These are phyloP conservation scores for Leptura quadrifasciata DNA, from an alignment of 2,888 invertebrate genomes.

Conservation along the genomic window DNA sequence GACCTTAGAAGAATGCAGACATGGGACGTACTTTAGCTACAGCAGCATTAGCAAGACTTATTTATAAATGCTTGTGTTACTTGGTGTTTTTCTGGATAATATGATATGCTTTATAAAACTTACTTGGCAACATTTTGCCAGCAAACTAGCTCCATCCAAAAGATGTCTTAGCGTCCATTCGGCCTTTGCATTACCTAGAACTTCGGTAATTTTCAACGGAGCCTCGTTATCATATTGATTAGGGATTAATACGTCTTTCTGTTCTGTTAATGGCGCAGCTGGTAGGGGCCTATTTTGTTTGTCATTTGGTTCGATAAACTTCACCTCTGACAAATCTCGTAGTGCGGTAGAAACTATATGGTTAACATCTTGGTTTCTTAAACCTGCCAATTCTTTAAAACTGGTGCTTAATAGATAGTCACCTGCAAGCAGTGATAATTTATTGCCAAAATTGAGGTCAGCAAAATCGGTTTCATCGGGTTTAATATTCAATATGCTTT, in stretches of 20 bases:
- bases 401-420: slow-evolving; percentile 95
- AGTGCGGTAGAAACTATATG: slow-evolving; percentile 91
- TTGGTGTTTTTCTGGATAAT: too few relatives aligned
- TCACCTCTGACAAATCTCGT: slow-evolving; percentile 90
- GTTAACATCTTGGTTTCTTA: slow-evolving; percentile 86
- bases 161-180: slow-evolving; percentile 82
- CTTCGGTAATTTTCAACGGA: slow-evolving; percentile 63
- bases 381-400: slow-evolving; percentile 87
- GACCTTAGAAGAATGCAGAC: too few relatives aligned
- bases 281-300: slow-evolving; percentile 89
- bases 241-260: slow-evolving; percentile 58
- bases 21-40: too few relatives aligned
- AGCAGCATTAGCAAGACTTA: too few relatives aligned
- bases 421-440: slow-evolving; percentile 91
- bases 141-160: slow-evolving; percentile 82
- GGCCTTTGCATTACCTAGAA: slow-evolving; percentile 79
- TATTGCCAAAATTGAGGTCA: slow-evolving; percentile 95
- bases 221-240: slow-evolving; percentile 60
- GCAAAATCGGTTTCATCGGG: slow-evolving; percentile 74
- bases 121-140: slow-evolving; percentile 88
- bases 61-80: too few relatives aligned
- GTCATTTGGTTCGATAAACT: slow-evolving; percentile 89
- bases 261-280: slow-evolving; percentile 75
- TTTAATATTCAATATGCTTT: slow-evolving; percentile 86
- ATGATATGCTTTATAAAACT: too few relatives aligned